Evolutionary conservation across 2,113 vertebrate genomes (phyloP).

Genomic region (Castor canadensis): DNA sequence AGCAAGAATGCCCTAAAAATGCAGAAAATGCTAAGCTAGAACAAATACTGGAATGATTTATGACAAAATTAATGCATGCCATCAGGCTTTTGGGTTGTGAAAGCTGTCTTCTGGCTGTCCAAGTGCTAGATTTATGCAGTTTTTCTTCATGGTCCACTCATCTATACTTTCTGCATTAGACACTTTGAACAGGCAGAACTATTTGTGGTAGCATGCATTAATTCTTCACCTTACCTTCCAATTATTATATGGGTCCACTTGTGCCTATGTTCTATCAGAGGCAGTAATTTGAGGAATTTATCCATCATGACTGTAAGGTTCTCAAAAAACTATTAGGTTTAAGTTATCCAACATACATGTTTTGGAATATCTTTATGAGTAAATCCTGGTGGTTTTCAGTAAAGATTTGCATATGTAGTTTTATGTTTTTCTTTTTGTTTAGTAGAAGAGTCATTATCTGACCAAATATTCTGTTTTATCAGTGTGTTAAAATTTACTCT

Average conservation of each 20-base stretch:
- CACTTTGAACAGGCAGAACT: neutral
- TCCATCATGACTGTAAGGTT: neutral
- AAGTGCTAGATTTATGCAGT: constrained; percentile 57
- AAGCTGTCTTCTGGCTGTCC: constrained; percentile 50
- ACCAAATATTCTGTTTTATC: neutral
- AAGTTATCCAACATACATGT: neutral
- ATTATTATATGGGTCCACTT: neutral
- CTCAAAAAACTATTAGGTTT: neutral
- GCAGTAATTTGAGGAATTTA: constrained; percentile 8
- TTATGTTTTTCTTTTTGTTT: neutral
- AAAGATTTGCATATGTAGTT: neutral
- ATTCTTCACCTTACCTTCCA: neutral
- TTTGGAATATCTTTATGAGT: neutral
- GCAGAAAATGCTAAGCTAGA: constrained; percentile 66
- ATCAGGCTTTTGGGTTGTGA: constrained; percentile 43
- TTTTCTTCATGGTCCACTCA: constrained; percentile 47
- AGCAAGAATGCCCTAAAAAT: constrained; percentile 61
- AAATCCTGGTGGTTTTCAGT: neutral
- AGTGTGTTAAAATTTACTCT: neutral
- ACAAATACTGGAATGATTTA: constrained; percentile 69
- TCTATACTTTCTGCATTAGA: constrained; percentile 15
- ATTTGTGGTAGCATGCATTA: neutral
- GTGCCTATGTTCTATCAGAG: neutral
- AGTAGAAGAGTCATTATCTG: neutral
- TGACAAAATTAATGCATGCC: constrained; percentile 47